phyloP scores from a whole-genome alignment of 2,113 vertebrate genomes.

The Etheostoma spectabile region DNA sequence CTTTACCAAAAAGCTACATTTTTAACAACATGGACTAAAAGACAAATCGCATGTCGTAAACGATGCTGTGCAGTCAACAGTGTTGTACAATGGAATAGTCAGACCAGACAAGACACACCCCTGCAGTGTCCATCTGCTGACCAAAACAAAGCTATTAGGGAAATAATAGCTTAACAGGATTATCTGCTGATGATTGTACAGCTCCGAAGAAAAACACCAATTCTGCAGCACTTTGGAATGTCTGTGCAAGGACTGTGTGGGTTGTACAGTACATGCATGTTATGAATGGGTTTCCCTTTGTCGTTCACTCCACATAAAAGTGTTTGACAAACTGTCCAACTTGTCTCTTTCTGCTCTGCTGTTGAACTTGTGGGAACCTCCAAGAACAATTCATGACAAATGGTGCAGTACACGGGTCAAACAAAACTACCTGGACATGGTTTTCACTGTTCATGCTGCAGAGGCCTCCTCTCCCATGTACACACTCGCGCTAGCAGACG shows the following conservation, averaged over 20 bases:
- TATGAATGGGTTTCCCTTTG: not conserved
- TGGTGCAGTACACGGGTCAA: not conserved
- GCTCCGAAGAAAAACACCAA: slow-evolving; percentile 5
- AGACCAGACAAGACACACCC: slow-evolving; percentile 35
- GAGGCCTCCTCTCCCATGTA: not conserved
- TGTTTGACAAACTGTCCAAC: not conserved
- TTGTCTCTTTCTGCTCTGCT: not conserved
- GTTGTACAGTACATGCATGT: not conserved
- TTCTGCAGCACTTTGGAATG: not conserved
- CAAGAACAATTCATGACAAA: not conserved
- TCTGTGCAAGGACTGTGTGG: not conserved
- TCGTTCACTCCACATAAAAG: not conserved
- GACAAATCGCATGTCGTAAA: not conserved
- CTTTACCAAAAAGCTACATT: not conserved
- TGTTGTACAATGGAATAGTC: slow-evolving; percentile 12
- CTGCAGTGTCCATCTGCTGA: slow-evolving; percentile 63
- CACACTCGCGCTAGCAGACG: not conserved
- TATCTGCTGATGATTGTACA: slow-evolving; percentile 51
- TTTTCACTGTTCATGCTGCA: slow-evolving; percentile 6
- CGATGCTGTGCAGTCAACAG: not conserved
- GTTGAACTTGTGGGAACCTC: not conserved
- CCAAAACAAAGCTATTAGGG: slow-evolving; percentile 52
- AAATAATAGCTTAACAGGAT: slow-evolving; percentile 60
- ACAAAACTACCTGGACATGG: not conserved
- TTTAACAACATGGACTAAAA: not conserved